phyloP scores from a whole-genome alignment of 1,140 invertebrate genomes.

The Argopecten irradians region DNA sequence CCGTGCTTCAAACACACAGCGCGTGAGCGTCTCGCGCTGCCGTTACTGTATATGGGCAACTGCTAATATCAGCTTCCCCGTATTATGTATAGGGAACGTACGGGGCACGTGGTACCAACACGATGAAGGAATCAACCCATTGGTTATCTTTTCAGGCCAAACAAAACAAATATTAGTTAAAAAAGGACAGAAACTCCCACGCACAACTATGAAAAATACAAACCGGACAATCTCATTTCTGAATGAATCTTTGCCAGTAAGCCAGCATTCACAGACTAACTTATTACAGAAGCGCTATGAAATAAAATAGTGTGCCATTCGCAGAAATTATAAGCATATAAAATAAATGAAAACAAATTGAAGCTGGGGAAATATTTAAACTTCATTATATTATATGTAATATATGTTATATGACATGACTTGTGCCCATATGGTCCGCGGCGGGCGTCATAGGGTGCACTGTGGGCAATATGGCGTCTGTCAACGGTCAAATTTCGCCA shows the following conservation, averaged over 20 bases:
- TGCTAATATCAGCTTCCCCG: neutral
- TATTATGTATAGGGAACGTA: neutral
- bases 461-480: neutral
- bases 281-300: no score
- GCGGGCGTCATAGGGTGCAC: neutral
- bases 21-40: neutral
- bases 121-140: neutral
- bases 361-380: neutral
- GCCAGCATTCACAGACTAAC: no score
- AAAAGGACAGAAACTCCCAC: neutral
- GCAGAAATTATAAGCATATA: no score
- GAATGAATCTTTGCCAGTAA: neutral
- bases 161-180: neutral
- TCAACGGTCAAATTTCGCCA: neutral
- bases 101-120: neutral
- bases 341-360: neutral
- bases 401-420: neutral
- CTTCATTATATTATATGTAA: neutral
- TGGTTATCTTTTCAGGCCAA: neutral
- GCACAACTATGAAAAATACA: neutral
- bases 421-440: neutral
- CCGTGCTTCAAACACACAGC: neutral
- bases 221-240: neutral
- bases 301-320: no score
- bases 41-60: neutral